Evolutionary conservation across 2,888 invertebrate species (phyloP).

Genomic region (Alcis repandata): DNA sequence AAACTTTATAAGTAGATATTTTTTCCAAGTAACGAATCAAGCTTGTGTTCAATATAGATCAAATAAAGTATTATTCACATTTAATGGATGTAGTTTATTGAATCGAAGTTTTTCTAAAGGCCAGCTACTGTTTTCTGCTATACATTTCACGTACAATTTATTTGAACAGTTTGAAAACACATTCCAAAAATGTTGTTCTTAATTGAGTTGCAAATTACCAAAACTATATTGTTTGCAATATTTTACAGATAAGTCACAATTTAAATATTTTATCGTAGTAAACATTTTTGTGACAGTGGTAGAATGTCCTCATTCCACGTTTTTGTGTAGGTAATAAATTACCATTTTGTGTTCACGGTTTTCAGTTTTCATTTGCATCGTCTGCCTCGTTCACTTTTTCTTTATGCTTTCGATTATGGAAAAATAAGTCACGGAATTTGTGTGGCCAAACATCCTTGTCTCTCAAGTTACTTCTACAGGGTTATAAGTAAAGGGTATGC

Average conservation of each 20-base stretch:
- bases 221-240: background rate
- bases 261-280: background rate
- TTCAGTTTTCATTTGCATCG: too few species aligned
- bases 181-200: background rate
- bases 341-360: background rate
- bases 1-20: background rate
- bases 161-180: slow-evolving; percentile 2
- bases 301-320: background rate
- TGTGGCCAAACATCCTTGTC: too few species aligned
- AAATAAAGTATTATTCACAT: background rate
- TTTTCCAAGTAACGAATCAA: background rate
- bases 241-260: background rate
- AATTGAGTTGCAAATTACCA: slow-evolving; percentile 8
- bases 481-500: too few species aligned
- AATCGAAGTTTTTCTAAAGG: background rate
- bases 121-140: background rate
- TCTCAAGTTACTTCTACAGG: too few species aligned
- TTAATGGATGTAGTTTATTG: background rate
- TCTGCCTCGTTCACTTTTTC: background rate
- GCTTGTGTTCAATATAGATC: background rate
- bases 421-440: too few species aligned
- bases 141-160: background rate
- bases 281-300: background rate
- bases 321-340: too few species aligned
- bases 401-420: too few species aligned